Conservation (phyloP, 2,797 vertebrate species). For the Gymnocypris eckloni region DNA sequence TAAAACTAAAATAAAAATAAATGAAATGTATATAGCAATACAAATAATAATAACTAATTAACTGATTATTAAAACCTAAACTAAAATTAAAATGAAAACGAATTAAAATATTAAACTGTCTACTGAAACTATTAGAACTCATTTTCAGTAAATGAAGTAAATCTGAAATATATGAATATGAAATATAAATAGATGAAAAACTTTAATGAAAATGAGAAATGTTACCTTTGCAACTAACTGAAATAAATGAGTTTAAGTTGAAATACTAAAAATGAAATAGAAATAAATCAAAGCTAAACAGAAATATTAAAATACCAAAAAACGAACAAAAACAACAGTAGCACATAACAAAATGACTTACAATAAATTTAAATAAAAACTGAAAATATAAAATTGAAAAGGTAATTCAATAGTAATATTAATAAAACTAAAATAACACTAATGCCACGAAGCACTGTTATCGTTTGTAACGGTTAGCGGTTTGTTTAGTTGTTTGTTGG, state of each 20-base stretch:
- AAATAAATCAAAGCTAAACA: not conserved
- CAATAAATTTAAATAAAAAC: not conserved
- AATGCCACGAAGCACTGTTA: not conserved
- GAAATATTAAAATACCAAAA: not conserved
- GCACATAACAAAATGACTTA: not conserved
- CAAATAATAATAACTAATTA: not conserved
- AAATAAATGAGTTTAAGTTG: not conserved
- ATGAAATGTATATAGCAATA: not conserved
- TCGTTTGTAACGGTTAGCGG: no score
- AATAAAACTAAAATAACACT: not conserved
- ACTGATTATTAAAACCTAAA: not conserved
- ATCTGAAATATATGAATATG: no score
- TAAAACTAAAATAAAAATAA: not conserved
- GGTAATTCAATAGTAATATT: not conserved
- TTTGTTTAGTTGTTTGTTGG: not conserved
- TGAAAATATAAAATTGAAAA: not conserved
- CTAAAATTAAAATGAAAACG: not conserved
- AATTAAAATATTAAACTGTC: not conserved
- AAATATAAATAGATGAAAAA: not conserved
- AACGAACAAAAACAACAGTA: not conserved
- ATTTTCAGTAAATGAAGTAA: no score
- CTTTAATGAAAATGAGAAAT: no score
- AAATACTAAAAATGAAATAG: not conserved
- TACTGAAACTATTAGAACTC: no score
- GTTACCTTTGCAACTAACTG: not conserved